Conservation (phyloP, 2,113 vertebrate species). For the Rattus rattus region DNA sequence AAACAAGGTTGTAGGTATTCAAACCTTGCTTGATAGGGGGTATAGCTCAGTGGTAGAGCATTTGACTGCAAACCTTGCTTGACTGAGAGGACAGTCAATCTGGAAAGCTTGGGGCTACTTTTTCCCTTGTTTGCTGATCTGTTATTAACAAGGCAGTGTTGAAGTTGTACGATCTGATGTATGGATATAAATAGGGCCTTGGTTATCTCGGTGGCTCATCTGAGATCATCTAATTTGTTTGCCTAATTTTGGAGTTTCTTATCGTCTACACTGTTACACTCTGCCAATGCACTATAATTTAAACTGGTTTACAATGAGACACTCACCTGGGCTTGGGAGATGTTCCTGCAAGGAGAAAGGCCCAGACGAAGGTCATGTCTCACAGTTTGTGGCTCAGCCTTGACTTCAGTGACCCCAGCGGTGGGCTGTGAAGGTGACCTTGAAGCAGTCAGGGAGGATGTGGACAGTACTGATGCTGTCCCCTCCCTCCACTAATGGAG, state of each 20-base stretch:
- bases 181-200: conserved; percentile 29
- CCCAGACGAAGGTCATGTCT: not conserved
- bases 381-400: conserved; percentile 1
- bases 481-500: conserved; percentile 16
- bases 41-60: too few species aligned
- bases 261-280: not conserved
- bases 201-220: conserved; percentile 30
- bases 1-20: not conserved
- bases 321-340: not conserved
- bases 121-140: conserved; percentile 49
- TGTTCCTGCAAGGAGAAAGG: not conserved
- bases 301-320: not conserved
- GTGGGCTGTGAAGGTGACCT: conserved; percentile 51
- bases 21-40: not conserved
- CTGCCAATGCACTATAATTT: not conserved
- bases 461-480: not conserved
- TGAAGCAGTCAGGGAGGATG: conserved; percentile 19
- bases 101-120: not conserved
- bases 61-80: not conserved
- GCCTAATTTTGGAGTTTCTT: not conserved
- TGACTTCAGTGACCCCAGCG: not conserved
- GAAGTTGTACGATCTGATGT: not conserved
- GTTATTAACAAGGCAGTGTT: conserved; percentile 19
- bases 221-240: conserved; percentile 49
- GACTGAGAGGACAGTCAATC: not conserved